phyloP scores from a whole-genome alignment of 2,113 vertebrate species.

The Charadrius vociferus region DNA sequence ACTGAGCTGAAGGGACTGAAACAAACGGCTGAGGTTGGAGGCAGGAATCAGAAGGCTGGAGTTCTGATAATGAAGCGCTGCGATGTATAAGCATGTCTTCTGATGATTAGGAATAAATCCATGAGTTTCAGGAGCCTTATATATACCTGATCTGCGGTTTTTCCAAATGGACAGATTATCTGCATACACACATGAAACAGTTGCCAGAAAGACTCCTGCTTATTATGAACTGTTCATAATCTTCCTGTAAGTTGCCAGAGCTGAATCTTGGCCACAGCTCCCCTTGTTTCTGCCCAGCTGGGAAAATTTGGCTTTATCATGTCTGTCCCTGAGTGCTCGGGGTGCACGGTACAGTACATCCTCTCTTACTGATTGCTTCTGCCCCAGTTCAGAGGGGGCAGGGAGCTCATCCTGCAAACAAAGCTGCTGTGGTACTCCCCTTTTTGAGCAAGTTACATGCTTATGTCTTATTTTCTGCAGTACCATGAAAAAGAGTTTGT shows the following conservation, averaged over 20 bases:
- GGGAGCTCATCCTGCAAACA: neutral
- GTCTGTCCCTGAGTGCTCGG: neutral
- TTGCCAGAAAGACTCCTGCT: neutral
- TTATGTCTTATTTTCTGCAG: conserved; percentile 31
- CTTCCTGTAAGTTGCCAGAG: neutral
- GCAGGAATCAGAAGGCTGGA: neutral
- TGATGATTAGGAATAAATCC: conserved; percentile 43
- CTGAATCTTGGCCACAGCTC: neutral
- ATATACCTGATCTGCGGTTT: neutral
- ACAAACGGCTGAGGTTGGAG: conserved; percentile 40
- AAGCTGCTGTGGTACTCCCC: neutral
- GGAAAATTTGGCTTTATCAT: neutral
- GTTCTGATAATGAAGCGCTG: conserved; percentile 53
- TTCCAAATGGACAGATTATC: conserved; percentile 18
- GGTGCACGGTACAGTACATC: neutral
- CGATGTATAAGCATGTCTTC: conserved; percentile 45
- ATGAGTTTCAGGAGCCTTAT: conserved; percentile 29
- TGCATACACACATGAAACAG: conserved; percentile 1
- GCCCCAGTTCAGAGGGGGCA: neutral
- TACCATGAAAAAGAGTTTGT: neutral
- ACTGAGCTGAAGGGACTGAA: conserved; percentile 40
- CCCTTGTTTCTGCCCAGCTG: neutral
- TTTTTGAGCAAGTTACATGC: neutral
- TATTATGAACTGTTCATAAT: neutral
- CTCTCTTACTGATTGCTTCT: neutral